Evolutionary conservation across 2,113 vertebrate genomes (phyloP).

Genomic region (Cinclus mexicanus): DNA sequence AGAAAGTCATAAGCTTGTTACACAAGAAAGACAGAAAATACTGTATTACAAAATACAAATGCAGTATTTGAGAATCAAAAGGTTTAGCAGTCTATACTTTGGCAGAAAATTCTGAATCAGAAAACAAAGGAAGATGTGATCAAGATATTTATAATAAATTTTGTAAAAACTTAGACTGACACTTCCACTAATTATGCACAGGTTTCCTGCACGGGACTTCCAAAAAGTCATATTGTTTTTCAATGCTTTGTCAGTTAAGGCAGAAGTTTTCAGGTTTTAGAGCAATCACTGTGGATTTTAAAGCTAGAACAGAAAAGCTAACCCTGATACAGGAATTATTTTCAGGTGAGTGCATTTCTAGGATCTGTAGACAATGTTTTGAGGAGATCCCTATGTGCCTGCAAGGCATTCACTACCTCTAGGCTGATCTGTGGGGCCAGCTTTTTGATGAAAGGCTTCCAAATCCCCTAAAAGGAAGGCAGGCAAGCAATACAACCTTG

Average conservation of each 20-base stretch:
- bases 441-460: not conserved
- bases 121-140: not conserved
- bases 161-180: not conserved
- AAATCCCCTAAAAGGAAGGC: not conserved
- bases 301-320: not conserved
- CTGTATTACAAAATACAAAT: not conserved
- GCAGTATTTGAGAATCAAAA: not conserved
- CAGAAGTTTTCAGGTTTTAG: not conserved
- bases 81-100: not conserved
- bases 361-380: not conserved
- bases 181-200: not conserved
- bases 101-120: not conserved
- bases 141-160: not conserved
- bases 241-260: not conserved
- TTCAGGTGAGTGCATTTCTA: not conserved
- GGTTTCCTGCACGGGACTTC: not conserved
- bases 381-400: not conserved
- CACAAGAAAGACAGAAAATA: not conserved
- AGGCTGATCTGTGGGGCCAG: not conserved
- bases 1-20: not conserved
- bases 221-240: not conserved
- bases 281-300: not conserved
- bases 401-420: not conserved
- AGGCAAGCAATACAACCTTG: not conserved
- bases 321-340: not conserved